Percentiles rank a stretch among this genome's conserved stretches.
Conservation (phyloP, 2,888 invertebrate species). For the Callimorpha dominula region DNA sequence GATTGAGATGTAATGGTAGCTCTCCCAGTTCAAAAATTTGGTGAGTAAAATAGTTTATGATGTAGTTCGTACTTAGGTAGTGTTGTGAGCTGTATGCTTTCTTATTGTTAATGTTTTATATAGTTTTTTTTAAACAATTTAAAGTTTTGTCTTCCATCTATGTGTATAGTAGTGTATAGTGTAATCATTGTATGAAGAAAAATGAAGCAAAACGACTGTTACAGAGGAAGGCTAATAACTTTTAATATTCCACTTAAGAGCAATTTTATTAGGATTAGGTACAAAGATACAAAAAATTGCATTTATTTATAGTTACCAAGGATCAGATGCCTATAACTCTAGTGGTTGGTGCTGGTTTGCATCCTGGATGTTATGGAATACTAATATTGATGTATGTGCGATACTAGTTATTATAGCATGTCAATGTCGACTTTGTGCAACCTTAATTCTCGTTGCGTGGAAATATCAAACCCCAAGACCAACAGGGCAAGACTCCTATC, state of each 20-base stretch:
- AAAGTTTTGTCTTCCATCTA: too few species aligned
- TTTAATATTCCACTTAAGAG: not conserved
- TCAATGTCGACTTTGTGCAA: not conserved
- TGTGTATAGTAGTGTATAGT: too few species aligned
- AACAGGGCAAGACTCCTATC: not conserved
- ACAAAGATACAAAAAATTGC: too few species aligned
- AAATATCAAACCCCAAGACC: not conserved
- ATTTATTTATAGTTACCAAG: not conserved
- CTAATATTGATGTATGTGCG: too few species aligned
- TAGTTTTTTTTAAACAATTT: too few species aligned
- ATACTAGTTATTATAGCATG: too few species aligned
- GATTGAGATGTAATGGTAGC: constrained; percentile 33
- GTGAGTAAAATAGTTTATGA: not conserved
- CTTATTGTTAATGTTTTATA: not conserved
- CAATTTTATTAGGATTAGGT: not conserved
- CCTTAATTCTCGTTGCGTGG: not conserved
- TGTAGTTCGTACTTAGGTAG: not conserved
- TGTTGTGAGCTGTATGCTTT: not conserved
- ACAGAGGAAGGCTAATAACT: too few species aligned
- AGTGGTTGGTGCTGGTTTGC: not conserved
- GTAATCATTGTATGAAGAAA: too few species aligned
- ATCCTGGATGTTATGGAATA: not conserved
- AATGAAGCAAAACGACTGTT: too few species aligned
- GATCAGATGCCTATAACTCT: not conserved
- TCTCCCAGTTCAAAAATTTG: not conserved